phyloP scores from a whole-genome alignment of 2,888 invertebrate species.

The Pandemis cinnamomeana region DNA sequence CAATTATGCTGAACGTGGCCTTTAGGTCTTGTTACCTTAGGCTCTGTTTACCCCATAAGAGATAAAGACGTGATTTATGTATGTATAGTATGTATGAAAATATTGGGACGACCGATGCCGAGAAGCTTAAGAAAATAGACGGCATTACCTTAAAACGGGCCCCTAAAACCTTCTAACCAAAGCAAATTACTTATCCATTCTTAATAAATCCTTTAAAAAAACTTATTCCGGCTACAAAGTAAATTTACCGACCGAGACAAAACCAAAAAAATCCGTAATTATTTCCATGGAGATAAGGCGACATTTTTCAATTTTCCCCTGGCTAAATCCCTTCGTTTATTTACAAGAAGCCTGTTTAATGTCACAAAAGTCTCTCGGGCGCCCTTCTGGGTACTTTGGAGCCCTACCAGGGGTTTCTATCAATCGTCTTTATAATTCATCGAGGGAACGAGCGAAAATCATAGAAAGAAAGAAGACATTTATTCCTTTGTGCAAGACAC shows the following conservation, averaged over 20 bases:
- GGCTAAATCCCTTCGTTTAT: constrained; percentile 52
- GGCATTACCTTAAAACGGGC: background rate
- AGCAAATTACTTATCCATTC: constrained; percentile 36
- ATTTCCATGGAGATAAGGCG: constrained; percentile 48
- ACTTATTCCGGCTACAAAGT: constrained; percentile 23
- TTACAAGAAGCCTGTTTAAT: constrained; percentile 52
- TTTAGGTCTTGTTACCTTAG: too few species aligned
- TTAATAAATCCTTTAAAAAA: constrained; percentile 40
- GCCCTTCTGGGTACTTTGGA: constrained; percentile 5
- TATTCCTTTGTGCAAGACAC: too few species aligned
- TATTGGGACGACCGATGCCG: too few species aligned
- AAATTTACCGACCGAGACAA: constrained; percentile 37
- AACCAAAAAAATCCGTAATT: constrained; percentile 48
- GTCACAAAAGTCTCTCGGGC: constrained; percentile 41
- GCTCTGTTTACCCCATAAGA: too few species aligned
- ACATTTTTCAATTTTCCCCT: constrained; percentile 55
- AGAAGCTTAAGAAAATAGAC: too few species aligned
- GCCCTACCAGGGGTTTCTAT: background rate
- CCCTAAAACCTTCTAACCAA: constrained; percentile 21
- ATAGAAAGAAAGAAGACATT: too few species aligned
- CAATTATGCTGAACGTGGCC: too few species aligned
- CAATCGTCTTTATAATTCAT: too few species aligned
- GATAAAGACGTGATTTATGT: too few species aligned
- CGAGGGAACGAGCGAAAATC: too few species aligned
- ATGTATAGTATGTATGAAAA: too few species aligned